Evolutionary conservation across 1,140 invertebrate genomes (phyloP).

Genomic region (Nilaparvata lugens): DNA sequence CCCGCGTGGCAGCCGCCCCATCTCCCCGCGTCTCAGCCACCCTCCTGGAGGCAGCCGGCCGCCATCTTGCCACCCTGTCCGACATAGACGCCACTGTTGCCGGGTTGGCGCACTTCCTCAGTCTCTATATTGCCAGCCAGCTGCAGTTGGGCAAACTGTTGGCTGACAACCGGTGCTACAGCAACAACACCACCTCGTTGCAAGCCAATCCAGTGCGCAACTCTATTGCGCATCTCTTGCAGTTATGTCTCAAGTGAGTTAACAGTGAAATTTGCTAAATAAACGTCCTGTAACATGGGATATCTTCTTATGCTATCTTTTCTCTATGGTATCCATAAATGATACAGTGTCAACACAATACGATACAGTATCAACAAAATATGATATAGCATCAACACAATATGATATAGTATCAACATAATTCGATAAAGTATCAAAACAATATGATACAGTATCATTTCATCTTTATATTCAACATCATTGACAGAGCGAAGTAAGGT

Average conservation of each 20-base stretch:
- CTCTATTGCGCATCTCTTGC: slow-evolving; percentile 52
- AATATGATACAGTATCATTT: too few relatives aligned
- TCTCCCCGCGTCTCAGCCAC: slow-evolving; percentile 49
- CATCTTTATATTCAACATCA: too few relatives aligned
- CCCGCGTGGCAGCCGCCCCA: slow-evolving; percentile 56
- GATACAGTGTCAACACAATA: too few relatives aligned
- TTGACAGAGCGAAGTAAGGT: too few relatives aligned
- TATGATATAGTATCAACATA: too few relatives aligned
- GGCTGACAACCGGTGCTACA: slow-evolving; percentile 37
- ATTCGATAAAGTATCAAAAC: too few relatives aligned
- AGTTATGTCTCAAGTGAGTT: slow-evolving; percentile 54
- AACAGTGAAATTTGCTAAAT: too few relatives aligned
- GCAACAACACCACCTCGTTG: slow-evolving; percentile 39
- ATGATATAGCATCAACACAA: too few relatives aligned
- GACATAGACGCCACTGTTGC: slow-evolving; percentile 13
- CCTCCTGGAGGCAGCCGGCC: slow-evolving; percentile 58
- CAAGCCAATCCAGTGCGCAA: slow-evolving; percentile 42
- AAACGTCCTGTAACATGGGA: too few relatives aligned
- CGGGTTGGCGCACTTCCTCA: slow-evolving; percentile 76
- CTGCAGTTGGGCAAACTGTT: slow-evolving; percentile 39
- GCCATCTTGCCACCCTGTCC: slow-evolving; percentile 49
- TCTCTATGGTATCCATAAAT: too few relatives aligned
- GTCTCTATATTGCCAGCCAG: slow-evolving; percentile 61
- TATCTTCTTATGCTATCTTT: too few relatives aligned
- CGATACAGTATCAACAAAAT: too few relatives aligned